Evolutionary conservation across 2,888 invertebrate genomes (phyloP), one percentile per base, ranked within the genome.

Genomic region (Pammene aurita): DNA sequence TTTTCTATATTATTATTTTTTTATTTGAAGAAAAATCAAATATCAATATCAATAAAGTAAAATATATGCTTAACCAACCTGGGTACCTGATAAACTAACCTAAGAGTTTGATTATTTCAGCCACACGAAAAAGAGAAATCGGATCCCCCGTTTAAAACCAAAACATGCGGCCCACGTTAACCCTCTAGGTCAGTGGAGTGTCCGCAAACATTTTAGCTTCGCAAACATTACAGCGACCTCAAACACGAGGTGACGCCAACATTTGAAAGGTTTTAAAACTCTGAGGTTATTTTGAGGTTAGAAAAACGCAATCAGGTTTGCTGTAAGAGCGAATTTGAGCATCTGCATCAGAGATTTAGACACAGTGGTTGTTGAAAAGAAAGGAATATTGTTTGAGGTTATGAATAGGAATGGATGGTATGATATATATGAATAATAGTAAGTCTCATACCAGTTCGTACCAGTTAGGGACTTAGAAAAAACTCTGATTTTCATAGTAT

Each of bases 181-280:
- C 73, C 68, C 74, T 70, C 73, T 78, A 75, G 82, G 84, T 81
- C 81, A 80, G 69, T 72, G 74, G 72, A 77, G 77, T 75, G 76
- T 83, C 78, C 67, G 85, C 84, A 90, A 89, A 90, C 89, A 89
- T 89, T 90, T 90, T 88, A 90, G 81, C 86, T 76, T 79, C 72
- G 76, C 86, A 89, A 88, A 89, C 88, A 88, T 13, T 4, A 26
- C 46, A 54, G 78, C 78, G 86, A 82, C 84, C 83, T 80, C 77
- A 80, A 78, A 82, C 81, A 79, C 5, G 68, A 64, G 68, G 68
- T 69, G 65, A 69, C 65, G 69, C 55, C 58, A 16, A 11, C 16
- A 46, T 50, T 26, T 48, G 64, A n/a, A 34, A 52, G 52, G 57
- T 60, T 69, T 69, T 69, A 65, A 69, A 66, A 56, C 64, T 61